These are phyloP conservation scores for Styela clava DNA, from an alignment of 23 tunicate species.

Conservation along the genomic window DNA sequence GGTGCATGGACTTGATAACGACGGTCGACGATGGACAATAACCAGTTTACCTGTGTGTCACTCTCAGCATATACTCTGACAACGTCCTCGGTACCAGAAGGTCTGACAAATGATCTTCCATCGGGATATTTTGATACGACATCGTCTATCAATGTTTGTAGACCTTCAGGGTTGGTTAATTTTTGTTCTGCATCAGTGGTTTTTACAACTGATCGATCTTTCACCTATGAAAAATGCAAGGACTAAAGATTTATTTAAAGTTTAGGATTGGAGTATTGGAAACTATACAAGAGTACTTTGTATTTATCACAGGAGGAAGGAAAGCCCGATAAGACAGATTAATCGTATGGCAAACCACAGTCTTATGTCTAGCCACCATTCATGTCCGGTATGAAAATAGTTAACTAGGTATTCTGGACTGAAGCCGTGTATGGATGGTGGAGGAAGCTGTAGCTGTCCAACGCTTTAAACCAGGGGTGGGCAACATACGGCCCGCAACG, in stretches of 20 bases:
- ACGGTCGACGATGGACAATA: no score
- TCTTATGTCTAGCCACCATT: no score
- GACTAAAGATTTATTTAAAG: not conserved
- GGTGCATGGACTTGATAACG: no score
- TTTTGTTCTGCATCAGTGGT: conserved; percentile 82
- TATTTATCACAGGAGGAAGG: no score
- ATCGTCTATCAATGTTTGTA: conserved; percentile 62
- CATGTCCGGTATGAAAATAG: no score
- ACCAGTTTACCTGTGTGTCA: conserved; percentile 94
- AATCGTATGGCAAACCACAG: no score
- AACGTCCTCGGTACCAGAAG: conserved; percentile 98
- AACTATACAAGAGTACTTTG: not conserved
- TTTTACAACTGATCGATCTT: conserved; percentile 66
- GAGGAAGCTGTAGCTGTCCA: no score
- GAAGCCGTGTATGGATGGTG: no score
- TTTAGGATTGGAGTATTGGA: not conserved
- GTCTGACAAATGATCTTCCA: conserved; percentile 89
- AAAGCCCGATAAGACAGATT: no score
- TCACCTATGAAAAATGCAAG: conserved; percentile 29
- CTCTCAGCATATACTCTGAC: conserved; percentile 96
- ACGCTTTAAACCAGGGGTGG: no score
- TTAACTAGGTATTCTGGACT: no score
- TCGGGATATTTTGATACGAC: conserved; percentile 43
- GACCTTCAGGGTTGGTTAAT: conserved; percentile 49
- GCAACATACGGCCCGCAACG: no score